These are phyloP conservation scores for Venusia cambrica DNA, from an alignment of 2,888 invertebrate species.

Conservation along the genomic window DNA sequence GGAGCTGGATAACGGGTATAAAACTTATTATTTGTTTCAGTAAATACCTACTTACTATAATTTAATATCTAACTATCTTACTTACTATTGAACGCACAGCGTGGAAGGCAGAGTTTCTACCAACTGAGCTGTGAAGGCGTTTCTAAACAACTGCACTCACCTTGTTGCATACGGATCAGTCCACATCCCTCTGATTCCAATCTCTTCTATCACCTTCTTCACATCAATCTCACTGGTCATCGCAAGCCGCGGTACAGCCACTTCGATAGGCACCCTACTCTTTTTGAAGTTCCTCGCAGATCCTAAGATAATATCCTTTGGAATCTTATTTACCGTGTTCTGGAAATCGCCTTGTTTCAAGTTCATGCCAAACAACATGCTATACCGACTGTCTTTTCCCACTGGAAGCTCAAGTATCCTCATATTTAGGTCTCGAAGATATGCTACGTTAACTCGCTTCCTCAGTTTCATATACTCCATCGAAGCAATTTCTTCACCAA, in stretches of 20 bases:
- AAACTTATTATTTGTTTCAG: too few relatives aligned
- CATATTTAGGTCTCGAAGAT: conserved; percentile 32
- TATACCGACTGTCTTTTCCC: conserved; percentile 36
- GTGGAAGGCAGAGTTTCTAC: too few relatives aligned
- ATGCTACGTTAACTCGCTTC: conserved; percentile 34
- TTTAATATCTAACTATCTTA: too few relatives aligned
- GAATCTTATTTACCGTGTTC: too few relatives aligned
- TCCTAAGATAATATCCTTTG: conserved; percentile 27
- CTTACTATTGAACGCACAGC: too few relatives aligned
- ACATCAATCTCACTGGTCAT: conserved; percentile 36
- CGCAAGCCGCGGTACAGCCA: conserved; percentile 38
- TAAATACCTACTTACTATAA: too few relatives aligned
- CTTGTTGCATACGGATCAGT: conserved; percentile 33
- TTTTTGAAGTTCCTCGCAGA: conserved; percentile 28
- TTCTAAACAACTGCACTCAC: too few relatives aligned
- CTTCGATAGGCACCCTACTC: conserved; percentile 37
- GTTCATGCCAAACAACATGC: conserved; percentile 35
- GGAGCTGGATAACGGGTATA: too few relatives aligned
- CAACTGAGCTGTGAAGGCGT: too few relatives aligned
- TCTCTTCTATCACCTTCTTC: conserved; percentile 30
- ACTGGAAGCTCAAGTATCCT: conserved; percentile 43
- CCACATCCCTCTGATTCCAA: conserved; percentile 35
- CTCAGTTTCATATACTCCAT: conserved; percentile 38
- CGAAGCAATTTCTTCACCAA: conserved; percentile 30
- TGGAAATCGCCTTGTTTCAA: conserved; percentile 14